Base-by-base conservation (phyloP, 2,113 vertebrate species). In the Uria lomvia region DNA sequence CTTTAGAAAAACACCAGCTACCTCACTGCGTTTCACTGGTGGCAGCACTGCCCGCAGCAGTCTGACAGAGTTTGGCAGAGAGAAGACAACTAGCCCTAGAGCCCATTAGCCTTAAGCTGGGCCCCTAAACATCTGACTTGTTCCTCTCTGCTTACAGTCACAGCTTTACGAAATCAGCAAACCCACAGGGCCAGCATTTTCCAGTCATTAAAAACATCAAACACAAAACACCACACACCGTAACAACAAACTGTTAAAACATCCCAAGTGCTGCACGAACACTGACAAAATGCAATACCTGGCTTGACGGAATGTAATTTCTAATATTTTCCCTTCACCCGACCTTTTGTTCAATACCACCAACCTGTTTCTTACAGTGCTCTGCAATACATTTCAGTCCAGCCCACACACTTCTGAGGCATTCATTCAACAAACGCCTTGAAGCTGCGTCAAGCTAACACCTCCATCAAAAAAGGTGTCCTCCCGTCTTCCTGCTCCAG, bases 21-120 rank as follows among this genome's bases (percentile, higher is more conserved):
- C 8, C 5, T 14, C 23, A 34, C 8, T 12, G n/a, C 0, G 0
- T 74, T 81, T 93, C 10, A 7, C n/a, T 63, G 32, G 42, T 50
- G 15, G 40, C 38, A 67, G 23, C 32, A 55, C 73, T 67, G 60
- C 20, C 26, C 4, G 4, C 47, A 75, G 40, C 70, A 87, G 22
- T 18, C 55, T 40, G 42, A 74, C 20, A 60, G 43, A 81, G 55
- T 36, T 47, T n/a, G 52, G 30, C 52, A 75, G 1, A 55, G 40
- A 55, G 59, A 91, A 86, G 56, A 62, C 50, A 86, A 40, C 16
- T 6, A 45, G 47, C 16, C 23, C 47, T 40, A 72, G 7, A 85
- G 42, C 65, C 55, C 50, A 71, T 30, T 43, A 53, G 22, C 52
- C 81, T 81, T 50, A 84, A 81, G 19, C 7, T 62, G 79, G 4